Evolutionary conservation across 2,888 invertebrate species (phyloP).

Genomic region (Lamellibrachia columna): DNA sequence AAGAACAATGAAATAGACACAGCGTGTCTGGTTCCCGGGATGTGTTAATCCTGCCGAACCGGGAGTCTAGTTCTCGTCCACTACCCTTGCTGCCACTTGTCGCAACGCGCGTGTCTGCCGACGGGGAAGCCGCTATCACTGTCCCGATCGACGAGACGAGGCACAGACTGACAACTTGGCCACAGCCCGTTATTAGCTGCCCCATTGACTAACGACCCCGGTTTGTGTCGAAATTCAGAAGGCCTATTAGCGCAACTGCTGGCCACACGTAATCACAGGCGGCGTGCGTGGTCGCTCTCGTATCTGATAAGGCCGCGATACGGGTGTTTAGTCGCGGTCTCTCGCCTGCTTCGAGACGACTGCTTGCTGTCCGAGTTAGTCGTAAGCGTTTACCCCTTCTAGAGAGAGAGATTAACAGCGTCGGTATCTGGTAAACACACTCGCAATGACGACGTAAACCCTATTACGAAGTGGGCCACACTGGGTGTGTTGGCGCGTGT

Average conservation of each 20-base stretch:
- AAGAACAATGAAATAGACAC: too few relatives aligned
- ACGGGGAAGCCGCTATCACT: not conserved
- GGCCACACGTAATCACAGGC: not conserved
- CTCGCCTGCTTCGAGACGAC: not conserved
- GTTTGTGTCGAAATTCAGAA: not conserved
- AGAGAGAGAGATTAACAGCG: not conserved
- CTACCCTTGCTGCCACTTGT: not conserved
- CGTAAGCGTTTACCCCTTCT: not conserved
- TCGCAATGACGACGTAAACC: not conserved
- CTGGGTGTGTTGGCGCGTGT: not conserved
- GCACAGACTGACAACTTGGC: not conserved
- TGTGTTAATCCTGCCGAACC: too few relatives aligned
- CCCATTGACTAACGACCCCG: not conserved
- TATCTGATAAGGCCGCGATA: not conserved
- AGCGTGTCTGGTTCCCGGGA: too few relatives aligned
- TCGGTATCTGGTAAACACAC: not conserved
- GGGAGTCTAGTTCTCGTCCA: too few relatives aligned
- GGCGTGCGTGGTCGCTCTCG: not conserved
- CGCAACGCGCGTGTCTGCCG: not conserved
- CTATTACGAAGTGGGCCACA: not conserved
- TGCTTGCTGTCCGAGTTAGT: not conserved
- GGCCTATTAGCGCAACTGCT: slow-evolving; percentile 12
- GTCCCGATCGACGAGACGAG: not conserved
- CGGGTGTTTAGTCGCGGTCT: not conserved
- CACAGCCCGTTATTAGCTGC: not conserved